These are phyloP conservation scores for Rotaria sp. DNA, from an alignment of 2,888 invertebrate species.

Conservation along the genomic window DNA sequence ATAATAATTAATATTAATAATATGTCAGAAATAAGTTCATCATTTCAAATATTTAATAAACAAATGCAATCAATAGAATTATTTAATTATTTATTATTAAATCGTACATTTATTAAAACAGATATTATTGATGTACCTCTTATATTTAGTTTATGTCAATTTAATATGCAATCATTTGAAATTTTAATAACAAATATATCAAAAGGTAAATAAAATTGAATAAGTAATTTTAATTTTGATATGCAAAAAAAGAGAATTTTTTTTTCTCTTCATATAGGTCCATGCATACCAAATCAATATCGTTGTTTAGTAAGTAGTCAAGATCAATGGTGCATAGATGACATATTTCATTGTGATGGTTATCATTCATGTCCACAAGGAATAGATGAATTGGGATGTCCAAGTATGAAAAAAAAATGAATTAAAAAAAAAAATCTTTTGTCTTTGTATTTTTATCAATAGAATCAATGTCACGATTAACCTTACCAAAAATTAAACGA, in stretches of 20 bases:
- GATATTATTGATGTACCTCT: not conserved
- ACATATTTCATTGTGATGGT: not conserved
- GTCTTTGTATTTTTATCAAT: not conserved
- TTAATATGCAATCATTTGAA: not conserved
- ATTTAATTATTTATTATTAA: not conserved
- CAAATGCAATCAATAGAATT: not conserved
- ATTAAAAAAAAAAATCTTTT: too few relatives aligned
- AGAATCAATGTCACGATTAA: not conserved
- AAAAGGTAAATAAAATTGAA: not conserved
- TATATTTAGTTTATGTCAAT: not conserved
- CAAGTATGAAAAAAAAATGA: not conserved
- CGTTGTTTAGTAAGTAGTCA: not conserved
- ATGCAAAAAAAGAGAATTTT: not conserved
- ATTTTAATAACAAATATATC: not conserved
- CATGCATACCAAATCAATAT: not conserved
- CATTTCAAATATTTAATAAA: not conserved
- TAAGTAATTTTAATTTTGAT: too few relatives aligned
- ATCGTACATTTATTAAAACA: not conserved
- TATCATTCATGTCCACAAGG: constrained; percentile 9
- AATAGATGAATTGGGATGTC: not conserved
- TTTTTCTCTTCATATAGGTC: not conserved
- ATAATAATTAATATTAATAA: not conserved
- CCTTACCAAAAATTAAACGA: not conserved
- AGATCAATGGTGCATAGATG: not conserved
- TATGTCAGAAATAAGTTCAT: not conserved